A percentile compares a stretch with the other conserved stretches of the same genome.
These are phyloP conservation scores for Scomber scombrus DNA, from an alignment of 2,113 vertebrate species.

Conservation along the genomic window DNA sequence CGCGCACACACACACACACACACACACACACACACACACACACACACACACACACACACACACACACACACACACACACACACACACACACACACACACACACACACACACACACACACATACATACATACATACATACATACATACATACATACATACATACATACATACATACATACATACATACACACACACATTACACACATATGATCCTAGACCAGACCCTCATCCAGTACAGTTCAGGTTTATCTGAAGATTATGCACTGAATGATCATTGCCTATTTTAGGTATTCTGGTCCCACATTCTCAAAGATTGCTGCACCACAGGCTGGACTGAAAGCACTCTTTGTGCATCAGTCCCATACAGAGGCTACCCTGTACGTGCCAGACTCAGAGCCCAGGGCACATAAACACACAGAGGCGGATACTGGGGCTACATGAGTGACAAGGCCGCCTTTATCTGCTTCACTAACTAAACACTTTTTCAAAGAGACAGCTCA, in stretches of 20 bases:
- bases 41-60: too few relatives aligned
- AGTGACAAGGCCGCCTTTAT: conserved; percentile 73
- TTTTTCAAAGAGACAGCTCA: conserved; percentile 55
- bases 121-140: too few relatives aligned
- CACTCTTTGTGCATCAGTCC: conserved; percentile 66
- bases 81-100: neutral
- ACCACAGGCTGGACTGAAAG: conserved; percentile 62
- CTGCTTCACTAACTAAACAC: conserved; percentile 54
- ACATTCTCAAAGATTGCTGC: conserved; percentile 41
- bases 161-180: too few relatives aligned
- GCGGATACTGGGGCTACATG: conserved; percentile 48
- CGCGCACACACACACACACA: too few relatives aligned
- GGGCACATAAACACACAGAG: conserved; percentile 43
- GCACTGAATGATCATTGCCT: conserved; percentile 18
- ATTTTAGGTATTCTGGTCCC: conserved; percentile 44
- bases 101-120: neutral
- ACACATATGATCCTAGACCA: conserved; percentile 4
- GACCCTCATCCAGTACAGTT: neutral
- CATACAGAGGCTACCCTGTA: conserved; percentile 69
- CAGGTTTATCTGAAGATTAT: conserved; percentile 13
- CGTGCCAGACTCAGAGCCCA: conserved; percentile 33
- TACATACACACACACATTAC: neutral
- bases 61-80: too few relatives aligned
- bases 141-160: too few relatives aligned
- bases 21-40: too few relatives aligned